Conservation (phyloP, 2,797 vertebrate genomes). For the Ptychobarbus kaznakovi region DNA sequence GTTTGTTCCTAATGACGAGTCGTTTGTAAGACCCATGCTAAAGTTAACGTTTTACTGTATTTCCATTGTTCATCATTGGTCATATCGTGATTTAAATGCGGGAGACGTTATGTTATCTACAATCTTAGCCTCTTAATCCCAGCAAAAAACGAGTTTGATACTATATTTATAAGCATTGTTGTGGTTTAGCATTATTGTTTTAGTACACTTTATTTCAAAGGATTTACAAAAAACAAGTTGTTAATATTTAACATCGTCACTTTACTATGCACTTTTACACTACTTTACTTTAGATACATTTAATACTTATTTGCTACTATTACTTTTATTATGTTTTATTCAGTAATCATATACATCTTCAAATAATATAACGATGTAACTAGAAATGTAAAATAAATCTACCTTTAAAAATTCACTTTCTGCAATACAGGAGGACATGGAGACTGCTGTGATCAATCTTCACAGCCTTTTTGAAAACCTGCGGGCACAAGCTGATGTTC, state of each 20-base stretch:
- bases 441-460: conserved; percentile 79
- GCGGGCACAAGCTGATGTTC: conserved; percentile 81
- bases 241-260: background rate
- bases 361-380: background rate
- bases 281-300: too few relatives aligned
- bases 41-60: background rate
- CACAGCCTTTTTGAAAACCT: conserved; percentile 86
- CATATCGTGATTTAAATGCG: background rate
- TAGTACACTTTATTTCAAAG: background rate
- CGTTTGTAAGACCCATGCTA: background rate
- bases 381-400: background rate
- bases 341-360: background rate
- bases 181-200: background rate
- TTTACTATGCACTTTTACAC: background rate
- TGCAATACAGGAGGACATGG: conserved; percentile 77
- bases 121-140: background rate
- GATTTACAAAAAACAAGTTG: rapidly evolving
- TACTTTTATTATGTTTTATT: background rate
- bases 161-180: background rate
- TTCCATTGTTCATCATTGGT: background rate
- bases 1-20: background rate
- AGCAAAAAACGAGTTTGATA: background rate
- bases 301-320: too few relatives aligned
- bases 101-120: background rate
- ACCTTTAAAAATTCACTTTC: too few relatives aligned